Conservation (phyloP, 2,888 invertebrate species). For the Hylaea fasciaria region DNA sequence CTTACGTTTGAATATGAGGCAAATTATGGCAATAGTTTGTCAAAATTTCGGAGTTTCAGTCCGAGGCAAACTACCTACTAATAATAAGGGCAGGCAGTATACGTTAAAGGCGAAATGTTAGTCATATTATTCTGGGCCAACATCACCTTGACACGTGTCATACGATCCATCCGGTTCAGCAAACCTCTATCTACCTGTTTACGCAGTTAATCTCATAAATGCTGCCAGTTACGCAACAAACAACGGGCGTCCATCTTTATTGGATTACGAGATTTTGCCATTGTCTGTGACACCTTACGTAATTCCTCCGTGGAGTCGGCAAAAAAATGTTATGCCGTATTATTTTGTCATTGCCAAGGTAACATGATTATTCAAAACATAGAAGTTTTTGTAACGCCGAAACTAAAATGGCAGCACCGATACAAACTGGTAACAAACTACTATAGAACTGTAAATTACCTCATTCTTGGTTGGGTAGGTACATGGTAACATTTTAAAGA, state of each 20-base stretch:
- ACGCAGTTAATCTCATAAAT: slow-evolving; percentile 52
- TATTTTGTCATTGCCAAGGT: neutral
- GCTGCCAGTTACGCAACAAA: slow-evolving; percentile 47
- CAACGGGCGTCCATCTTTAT: slow-evolving; percentile 51
- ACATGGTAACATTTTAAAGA: no score
- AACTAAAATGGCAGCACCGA: no score
- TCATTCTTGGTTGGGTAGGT: no score
- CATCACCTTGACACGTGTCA: slow-evolving; percentile 44
- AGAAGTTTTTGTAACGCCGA: no score
- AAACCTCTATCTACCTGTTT: slow-evolving; percentile 31
- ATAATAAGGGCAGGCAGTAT: no score
- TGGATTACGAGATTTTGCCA: slow-evolving; percentile 55
- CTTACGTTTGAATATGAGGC: no score
- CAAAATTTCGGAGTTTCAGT: no score
- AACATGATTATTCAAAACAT: no score
- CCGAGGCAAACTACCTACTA: no score
- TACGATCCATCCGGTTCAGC: slow-evolving; percentile 19
- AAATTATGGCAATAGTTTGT: no score
- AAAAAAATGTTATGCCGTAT: neutral
- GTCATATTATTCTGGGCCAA: neutral
- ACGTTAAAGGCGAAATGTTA: neutral
- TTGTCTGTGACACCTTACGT: slow-evolving; percentile 44
- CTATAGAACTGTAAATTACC: no score
- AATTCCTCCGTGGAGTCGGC: neutral
- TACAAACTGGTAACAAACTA: no score